Evolutionary conservation across 1,140 invertebrate genomes (phyloP).

Genomic region (Diorhabda elongata): DNA sequence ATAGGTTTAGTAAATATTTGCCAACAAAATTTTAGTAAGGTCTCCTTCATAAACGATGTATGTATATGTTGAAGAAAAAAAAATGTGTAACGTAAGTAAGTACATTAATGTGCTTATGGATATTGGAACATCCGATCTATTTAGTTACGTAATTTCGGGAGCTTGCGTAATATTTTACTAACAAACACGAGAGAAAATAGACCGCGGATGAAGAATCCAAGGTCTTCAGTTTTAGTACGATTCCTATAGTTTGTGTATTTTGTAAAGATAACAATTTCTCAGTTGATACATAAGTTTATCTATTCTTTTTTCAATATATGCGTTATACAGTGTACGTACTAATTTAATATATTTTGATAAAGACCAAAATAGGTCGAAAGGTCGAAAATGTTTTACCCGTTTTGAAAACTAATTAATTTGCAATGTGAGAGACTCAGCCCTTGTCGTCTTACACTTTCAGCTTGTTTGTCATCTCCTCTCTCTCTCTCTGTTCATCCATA

Average conservation of each 20-base stretch:
- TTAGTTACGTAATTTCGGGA: constrained; percentile 10
- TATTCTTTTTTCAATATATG: too few relatives aligned
- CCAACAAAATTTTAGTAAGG: constrained; percentile 12
- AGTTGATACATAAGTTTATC: too few relatives aligned
- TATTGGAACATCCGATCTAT: constrained; percentile 4
- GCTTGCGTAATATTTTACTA: not conserved
- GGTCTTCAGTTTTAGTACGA: constrained; percentile 5
- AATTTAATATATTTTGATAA: too few relatives aligned
- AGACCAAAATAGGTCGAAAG: too few relatives aligned
- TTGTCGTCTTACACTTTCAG: too few relatives aligned
- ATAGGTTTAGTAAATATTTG: constrained; percentile 13
- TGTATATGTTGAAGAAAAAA: constrained; percentile 2
- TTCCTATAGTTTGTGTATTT: constrained; percentile 3
- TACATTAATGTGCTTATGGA: constrained; percentile 7
- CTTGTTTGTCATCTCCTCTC: too few relatives aligned
- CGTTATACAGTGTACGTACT: too few relatives aligned
- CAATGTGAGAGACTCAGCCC: too few relatives aligned
- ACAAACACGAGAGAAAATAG: constrained; percentile 7
- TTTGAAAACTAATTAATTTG: too few relatives aligned
- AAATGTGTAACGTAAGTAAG: constrained; percentile 7
- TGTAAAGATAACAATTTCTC: not conserved
- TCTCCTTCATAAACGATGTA: constrained; percentile 3
- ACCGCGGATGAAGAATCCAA: constrained; percentile 11
- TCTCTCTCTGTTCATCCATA: too few relatives aligned
- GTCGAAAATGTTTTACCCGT: too few relatives aligned